A percentile compares a stretch with the other conserved stretches of the same genome.
Evolutionary conservation across 2,113 vertebrate genomes (phyloP).

Genomic region (Narcine bancroftii): DNA sequence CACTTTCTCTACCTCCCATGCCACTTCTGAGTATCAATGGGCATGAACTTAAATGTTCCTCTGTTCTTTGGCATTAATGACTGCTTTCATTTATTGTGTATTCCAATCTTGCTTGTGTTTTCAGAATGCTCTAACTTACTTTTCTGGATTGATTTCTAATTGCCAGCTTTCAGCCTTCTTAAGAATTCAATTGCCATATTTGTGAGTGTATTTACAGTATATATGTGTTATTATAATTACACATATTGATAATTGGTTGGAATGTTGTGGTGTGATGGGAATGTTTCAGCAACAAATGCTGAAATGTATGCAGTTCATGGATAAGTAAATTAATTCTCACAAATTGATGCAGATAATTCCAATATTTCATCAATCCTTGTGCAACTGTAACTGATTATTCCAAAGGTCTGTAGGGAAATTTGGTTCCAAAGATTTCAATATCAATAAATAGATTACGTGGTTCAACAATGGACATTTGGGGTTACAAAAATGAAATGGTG

Average conservation of each 20-base stretch:
- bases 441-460: constrained; percentile 77
- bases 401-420: constrained; percentile 71
- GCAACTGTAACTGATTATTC: constrained; percentile 64
- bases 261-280: not conserved
- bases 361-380: constrained; percentile 61
- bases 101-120: too few species aligned
- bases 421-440: constrained; percentile 76
- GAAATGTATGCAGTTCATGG: not conserved
- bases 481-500: constrained; percentile 81
- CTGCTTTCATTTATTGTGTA: too few species aligned
- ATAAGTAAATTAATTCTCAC: not conserved
- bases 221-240: too few species aligned
- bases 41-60: too few species aligned
- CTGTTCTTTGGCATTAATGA: too few species aligned
- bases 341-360: not conserved
- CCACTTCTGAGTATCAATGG: too few species aligned
- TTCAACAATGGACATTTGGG: constrained; percentile 66
- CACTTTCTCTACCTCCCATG: not conserved
- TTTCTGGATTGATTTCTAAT: too few species aligned
- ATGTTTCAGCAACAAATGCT: not conserved
- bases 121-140: too few species aligned
- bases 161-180: too few species aligned
- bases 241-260: not conserved
- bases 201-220: too few species aligned
- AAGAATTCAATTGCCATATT: too few species aligned